These are phyloP conservation scores for Diceros bicornis DNA, from an alignment of 2,797 vertebrate genomes.

Conservation along the genomic window DNA sequence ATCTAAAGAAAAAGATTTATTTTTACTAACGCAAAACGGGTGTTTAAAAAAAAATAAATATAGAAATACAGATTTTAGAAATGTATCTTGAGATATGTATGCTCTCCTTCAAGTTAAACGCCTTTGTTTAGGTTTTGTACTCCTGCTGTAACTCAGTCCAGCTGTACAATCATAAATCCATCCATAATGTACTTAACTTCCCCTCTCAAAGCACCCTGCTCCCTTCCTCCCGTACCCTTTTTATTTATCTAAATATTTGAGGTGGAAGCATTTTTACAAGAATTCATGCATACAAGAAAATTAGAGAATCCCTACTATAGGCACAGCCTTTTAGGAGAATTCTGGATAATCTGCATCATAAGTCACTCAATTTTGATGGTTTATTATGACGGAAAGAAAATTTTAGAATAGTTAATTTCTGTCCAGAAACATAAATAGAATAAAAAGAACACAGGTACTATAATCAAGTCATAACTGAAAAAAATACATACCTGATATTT, in stretches of 20 bases:
- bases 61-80: conserved; percentile 64
- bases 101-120: conserved; percentile 29
- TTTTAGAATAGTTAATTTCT: conserved; percentile 36
- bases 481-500: not conserved
- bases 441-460: conserved; percentile 39
- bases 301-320: not conserved
- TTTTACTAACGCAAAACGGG: conserved; percentile 54
- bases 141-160: conserved; percentile 65
- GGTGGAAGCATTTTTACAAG: conserved; percentile 76
- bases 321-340: conserved; percentile 39
- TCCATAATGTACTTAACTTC: conserved; percentile 48
- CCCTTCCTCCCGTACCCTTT: conserved; percentile 43
- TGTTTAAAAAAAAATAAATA: conserved; percentile 38
- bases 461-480: conserved; percentile 30
- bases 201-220: conserved; percentile 3
- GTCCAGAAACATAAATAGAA: conserved; percentile 12
- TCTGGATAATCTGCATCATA: conserved; percentile 20
- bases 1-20: conserved; percentile 54
- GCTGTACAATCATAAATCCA: conserved; percentile 73
- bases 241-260: conserved; percentile 79
- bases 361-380: conserved; percentile 31
- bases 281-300: conserved; percentile 57
- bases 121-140: conserved; percentile 63
- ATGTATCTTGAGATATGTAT: not conserved
- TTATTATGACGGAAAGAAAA: conserved; percentile 58